These are phyloP conservation scores for Nymphicus hollandicus DNA, from an alignment of 2,113 vertebrate genomes.

Conservation along the genomic window DNA sequence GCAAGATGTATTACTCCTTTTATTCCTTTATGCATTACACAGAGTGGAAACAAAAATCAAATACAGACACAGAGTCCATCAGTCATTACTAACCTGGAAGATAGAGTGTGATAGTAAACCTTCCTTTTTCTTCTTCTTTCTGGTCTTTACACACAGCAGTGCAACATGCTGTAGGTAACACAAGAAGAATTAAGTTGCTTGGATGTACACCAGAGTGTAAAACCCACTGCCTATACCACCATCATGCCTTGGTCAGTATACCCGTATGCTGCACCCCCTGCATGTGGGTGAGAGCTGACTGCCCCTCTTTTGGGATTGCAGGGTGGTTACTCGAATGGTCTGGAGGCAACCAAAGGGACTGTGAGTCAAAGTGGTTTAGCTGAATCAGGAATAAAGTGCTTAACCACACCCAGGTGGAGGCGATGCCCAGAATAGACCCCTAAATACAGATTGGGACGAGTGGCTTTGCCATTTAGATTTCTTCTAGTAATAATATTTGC, in stretches of 20 bases:
- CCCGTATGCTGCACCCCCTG: background rate
- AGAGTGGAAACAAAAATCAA: constrained; percentile 9
- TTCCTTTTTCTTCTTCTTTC: background rate
- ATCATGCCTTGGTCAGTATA: background rate
- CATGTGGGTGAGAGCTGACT: background rate
- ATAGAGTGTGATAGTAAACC: background rate
- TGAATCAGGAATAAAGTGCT: constrained; percentile 13
- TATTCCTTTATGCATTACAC: background rate
- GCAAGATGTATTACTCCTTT: background rate
- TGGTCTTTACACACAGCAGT: background rate
- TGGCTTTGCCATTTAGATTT: constrained; percentile 12
- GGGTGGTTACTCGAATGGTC: background rate
- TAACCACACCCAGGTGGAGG: constrained; percentile 13
- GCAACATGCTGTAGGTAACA: background rate
- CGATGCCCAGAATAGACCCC: background rate
- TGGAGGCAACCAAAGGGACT: background rate
- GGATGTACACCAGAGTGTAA: background rate
- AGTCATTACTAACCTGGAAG: background rate
- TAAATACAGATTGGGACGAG: background rate
- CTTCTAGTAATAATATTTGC: background rate
- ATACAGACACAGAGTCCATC: background rate
- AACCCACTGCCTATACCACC: background rate
- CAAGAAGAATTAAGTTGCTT: background rate
- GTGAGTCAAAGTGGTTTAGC: background rate
- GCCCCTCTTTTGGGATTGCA: background rate